Conservation (phyloP, 2,888 invertebrate species). For the Ennomos fuscantarius region DNA sequence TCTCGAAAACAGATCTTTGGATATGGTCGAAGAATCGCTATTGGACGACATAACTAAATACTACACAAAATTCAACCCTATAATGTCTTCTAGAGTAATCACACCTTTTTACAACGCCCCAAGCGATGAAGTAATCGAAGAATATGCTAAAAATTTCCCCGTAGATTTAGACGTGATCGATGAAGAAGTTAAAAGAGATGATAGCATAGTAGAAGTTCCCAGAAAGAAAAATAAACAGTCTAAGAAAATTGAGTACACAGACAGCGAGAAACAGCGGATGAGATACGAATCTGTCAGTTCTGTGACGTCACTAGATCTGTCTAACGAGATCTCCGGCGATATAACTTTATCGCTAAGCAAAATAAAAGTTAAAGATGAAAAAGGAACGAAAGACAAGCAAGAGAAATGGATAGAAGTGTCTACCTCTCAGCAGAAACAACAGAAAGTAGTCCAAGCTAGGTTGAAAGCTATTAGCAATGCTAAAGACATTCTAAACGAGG, state of each 20-base stretch:
- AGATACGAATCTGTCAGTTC: slow-evolving; percentile 75
- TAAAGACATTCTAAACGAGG: slow-evolving; percentile 71
- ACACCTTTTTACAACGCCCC: slow-evolving; percentile 88
- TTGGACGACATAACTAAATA: slow-evolving; percentile 88
- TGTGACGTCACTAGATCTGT: slow-evolving; percentile 71
- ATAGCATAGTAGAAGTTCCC: slow-evolving; percentile 60
- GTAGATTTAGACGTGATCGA: slow-evolving; percentile 77
- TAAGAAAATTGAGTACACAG: slow-evolving; percentile 78
- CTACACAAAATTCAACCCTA: slow-evolving; percentile 86
- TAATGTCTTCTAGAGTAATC: slow-evolving; percentile 87
- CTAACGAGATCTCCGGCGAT: slow-evolving; percentile 68
- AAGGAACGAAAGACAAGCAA: slow-evolving; percentile 53
- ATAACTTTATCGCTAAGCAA: slow-evolving; percentile 72
- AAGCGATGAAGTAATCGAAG: slow-evolving; percentile 82
- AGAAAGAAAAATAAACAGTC: slow-evolving; percentile 72
- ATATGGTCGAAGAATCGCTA: slow-evolving; percentile 85
- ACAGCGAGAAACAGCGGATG: slow-evolving; percentile 74
- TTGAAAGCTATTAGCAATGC: slow-evolving; percentile 73
- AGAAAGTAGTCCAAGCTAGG: slow-evolving; percentile 78
- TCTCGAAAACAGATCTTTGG: slow-evolving; percentile 88
- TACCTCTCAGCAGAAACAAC: slow-evolving; percentile 73
- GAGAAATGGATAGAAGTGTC: slow-evolving; percentile 81
- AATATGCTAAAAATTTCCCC: slow-evolving; percentile 67
- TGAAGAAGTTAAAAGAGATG: slow-evolving; percentile 80
- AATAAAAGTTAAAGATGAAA: slow-evolving; percentile 67